Conservation (phyloP, 2,113 vertebrate species). For the Equus quagga region DNA sequence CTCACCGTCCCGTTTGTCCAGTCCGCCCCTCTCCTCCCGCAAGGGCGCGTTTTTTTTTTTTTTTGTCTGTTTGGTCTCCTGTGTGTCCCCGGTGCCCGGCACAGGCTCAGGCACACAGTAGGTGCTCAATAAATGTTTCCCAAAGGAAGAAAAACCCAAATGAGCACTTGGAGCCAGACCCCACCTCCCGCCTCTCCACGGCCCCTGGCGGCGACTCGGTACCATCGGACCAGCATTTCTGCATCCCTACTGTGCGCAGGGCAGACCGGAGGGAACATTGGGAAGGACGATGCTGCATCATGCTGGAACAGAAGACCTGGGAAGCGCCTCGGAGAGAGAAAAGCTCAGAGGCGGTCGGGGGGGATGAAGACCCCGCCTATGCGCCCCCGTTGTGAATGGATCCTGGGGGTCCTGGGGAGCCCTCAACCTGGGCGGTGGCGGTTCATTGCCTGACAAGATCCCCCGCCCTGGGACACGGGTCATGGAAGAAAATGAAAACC, state of each 20-base stretch:
- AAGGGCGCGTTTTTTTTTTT: not conserved
- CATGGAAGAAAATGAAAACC: not conserved
- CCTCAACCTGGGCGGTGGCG: not conserved
- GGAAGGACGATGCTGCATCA: rapidly evolving
- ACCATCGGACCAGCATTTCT: not conserved
- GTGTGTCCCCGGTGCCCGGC: not conserved
- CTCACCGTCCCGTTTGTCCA: not conserved
- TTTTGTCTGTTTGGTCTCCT: not conserved
- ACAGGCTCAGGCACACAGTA: not conserved
- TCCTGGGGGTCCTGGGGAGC: not conserved
- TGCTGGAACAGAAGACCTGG: not conserved
- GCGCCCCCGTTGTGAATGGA: rapidly evolving
- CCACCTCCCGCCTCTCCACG: not conserved
- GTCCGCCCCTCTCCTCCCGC: not conserved
- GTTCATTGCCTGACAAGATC: not conserved
- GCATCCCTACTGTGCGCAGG: not conserved
- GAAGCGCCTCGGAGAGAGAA: not conserved
- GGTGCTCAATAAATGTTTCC: not conserved
- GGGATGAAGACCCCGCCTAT: not conserved
- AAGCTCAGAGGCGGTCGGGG: not conserved
- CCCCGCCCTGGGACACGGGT: not conserved
- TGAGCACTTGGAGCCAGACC: not conserved
- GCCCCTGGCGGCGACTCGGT: not conserved
- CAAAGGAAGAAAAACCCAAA: not conserved
- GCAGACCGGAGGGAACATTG: not conserved